phyloP scores from a whole-genome alignment of 2,888 invertebrate species.

The Chaetogeoica ovagalla region DNA sequence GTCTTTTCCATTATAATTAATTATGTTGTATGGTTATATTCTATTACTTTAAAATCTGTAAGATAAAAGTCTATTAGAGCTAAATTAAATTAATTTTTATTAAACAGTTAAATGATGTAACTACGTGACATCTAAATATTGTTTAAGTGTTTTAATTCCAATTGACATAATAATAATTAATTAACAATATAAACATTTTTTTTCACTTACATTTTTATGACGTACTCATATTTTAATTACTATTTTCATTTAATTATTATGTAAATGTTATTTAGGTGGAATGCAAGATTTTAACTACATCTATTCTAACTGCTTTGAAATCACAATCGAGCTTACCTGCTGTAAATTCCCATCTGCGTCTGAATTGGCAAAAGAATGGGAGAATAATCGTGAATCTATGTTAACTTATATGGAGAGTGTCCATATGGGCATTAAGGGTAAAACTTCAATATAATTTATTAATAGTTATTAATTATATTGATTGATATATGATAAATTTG shows the following conservation, averaged over 20 bases:
- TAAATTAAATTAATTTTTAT: too few species aligned
- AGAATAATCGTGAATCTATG: slow-evolving; percentile 80
- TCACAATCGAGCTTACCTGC: slow-evolving; percentile 95
- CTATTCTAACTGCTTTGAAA: slow-evolving; percentile 92
- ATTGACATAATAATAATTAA: too few species aligned
- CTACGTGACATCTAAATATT: too few species aligned
- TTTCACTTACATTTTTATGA: too few species aligned
- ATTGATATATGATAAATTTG: neutral
- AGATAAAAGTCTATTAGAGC: too few species aligned
- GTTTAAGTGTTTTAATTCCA: too few species aligned
- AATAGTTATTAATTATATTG: neutral
- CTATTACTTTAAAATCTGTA: too few species aligned
- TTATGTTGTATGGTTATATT: too few species aligned
- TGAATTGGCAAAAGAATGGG: slow-evolving; percentile 79
- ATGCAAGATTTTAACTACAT: slow-evolving; percentile 99
- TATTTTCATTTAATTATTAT: neutral
- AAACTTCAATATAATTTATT: neutral
- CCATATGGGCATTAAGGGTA: slow-evolving; percentile 72
- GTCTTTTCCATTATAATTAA: too few species aligned
- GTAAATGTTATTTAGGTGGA: slow-evolving; percentile 69
- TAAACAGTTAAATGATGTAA: too few species aligned
- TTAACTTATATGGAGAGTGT: slow-evolving; percentile 81
- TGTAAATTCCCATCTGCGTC: slow-evolving; percentile 84
- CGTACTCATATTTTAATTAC: neutral
- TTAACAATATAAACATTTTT: too few species aligned